A percentile compares a stretch with the other conserved stretches of the same genome.
Conservation (phyloP, 2,797 vertebrate species). For the Dermochelys coriacea region DNA sequence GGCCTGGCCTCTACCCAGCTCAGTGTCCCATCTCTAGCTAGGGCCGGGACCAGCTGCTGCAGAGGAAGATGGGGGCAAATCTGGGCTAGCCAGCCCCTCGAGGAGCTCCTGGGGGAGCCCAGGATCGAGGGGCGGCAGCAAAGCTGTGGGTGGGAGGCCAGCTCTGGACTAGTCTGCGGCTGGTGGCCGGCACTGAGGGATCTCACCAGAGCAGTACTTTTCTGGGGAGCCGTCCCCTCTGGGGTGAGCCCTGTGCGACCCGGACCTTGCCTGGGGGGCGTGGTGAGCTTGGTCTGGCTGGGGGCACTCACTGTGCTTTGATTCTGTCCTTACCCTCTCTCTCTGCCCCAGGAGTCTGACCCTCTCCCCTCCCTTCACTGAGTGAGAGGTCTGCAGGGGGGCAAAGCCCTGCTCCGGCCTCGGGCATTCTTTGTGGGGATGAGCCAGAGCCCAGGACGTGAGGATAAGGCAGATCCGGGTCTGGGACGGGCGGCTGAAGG, state of each 20-base stretch:
- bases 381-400: too few species aligned
- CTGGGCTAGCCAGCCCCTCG: neutral
- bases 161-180: too few species aligned
- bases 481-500: neutral
- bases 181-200: too few species aligned
- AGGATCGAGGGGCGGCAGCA: neutral
- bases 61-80: neutral
- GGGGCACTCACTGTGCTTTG: neutral
- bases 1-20: too few species aligned
- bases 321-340: neutral
- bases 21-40: too few species aligned
- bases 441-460: neutral
- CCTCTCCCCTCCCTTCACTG: neutral
- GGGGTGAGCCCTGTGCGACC: neutral
- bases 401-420: neutral
- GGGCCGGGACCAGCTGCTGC: too few species aligned
- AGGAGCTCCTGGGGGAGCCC: too few species aligned
- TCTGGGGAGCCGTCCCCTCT: neutral
- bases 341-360: too few species aligned
- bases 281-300: neutral
- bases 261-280: neutral
- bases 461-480: neutral
- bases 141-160: neutral
- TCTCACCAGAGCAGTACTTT: too few species aligned
- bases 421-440: neutral